Evolutionary conservation across 2,113 vertebrate genomes (phyloP).

Genomic region (Periophthalmus modestus): DNA sequence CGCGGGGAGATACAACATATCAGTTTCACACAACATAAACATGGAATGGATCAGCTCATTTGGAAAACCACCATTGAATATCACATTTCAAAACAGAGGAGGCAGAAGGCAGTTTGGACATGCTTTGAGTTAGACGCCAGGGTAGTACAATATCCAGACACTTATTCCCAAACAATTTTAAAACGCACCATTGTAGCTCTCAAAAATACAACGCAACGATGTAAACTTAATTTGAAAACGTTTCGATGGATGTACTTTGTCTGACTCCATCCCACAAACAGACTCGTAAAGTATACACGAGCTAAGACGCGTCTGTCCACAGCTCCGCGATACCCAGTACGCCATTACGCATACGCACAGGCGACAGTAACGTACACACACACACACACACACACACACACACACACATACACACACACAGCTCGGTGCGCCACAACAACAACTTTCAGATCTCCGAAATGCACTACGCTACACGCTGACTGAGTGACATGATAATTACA

Average conservation of each 20-base stretch:
- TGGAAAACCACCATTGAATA: background rate
- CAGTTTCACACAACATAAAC: conserved; percentile 9
- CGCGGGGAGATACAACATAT: conserved; percentile 2
- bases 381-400: conserved; percentile 1
- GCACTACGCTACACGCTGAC: conserved; percentile 24
- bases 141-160: background rate
- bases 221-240: background rate
- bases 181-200: background rate
- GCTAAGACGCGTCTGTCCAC: conserved; percentile 1
- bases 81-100: conserved; percentile 3
- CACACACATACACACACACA: conserved; percentile 1
- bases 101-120: background rate
- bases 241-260: background rate
- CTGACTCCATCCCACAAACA: background rate
- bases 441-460: conserved; percentile 28
- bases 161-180: background rate
- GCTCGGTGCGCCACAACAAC: conserved; percentile 20
- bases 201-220: background rate
- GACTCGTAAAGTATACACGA: background rate
- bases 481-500: conserved; percentile 65
- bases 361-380: background rate
- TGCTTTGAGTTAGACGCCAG: background rate
- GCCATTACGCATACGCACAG: background rate
- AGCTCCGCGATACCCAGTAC: background rate
- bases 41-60: conserved; percentile 5